Base-by-base conservation (phyloP, 2,113 vertebrate species). In the Hiodon alosoides region DNA sequence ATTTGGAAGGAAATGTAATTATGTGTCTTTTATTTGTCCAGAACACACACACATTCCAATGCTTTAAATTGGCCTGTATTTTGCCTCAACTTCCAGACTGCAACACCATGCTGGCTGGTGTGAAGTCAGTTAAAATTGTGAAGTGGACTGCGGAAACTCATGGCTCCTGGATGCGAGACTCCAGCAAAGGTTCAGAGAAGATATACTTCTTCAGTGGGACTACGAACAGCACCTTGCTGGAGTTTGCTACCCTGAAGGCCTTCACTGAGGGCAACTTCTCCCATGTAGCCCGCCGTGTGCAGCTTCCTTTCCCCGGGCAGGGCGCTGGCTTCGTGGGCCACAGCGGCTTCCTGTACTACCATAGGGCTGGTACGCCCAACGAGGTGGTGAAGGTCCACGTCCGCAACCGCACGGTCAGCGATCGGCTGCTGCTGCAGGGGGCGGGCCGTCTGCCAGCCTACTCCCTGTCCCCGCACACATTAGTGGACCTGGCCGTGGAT, bases 101-200 rank as follows among this genome's bases (percentile, higher is more conserved):
- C 86, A 87, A 87, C 78, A 83, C 79, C 0, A 74, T 88, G 78
- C 83, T 98, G 71, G 85, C 78, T 69, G 83, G 92, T 60, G 89
- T 99, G 77, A 94, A 92, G 86, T 98, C 96, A 7, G 83, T 98
- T 64, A 98, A 98, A 87, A 89, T 97, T 58, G 91, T 97, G 65
- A 96, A 95, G 89, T 96, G 89, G 84, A 84, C 86, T 6, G 88
- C 88, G 72, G 91, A 92, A 3, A 65, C 73, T 3, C 71, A 86
- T 0, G 95, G 97, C 3, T 93, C 91, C 79, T 98, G 96, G 97
- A 91, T 98, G 88, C 96, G 93, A 86, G 95, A 98, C 78, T 89
- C 91, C 4, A 86, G 83, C 10, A 87, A 90, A 72, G 85, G 89
- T 31, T 94, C 94, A 10, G 2, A 81, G 0, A 95, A 95, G 87